A percentile compares a stretch with the other conserved stretches of the same genome.
These are phyloP conservation scores for Philereme transversata DNA, from an alignment of 2,888 invertebrate genomes.

Conservation along the genomic window DNA sequence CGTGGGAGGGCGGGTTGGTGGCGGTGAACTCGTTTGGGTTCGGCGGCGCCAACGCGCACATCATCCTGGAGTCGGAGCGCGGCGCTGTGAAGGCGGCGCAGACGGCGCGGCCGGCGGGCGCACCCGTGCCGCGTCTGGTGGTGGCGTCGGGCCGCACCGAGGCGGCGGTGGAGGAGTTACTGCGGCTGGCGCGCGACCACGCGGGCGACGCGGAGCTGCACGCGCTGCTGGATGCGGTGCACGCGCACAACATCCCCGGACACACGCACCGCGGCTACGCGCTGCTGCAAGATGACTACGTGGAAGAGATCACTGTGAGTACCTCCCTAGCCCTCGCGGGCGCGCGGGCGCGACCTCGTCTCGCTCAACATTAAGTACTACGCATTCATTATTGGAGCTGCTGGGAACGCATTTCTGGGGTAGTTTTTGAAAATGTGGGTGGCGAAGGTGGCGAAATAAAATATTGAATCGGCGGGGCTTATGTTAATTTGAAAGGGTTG, in stretches of 20 bases:
- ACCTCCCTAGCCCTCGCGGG: too few species aligned
- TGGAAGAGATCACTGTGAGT: constrained; percentile 51
- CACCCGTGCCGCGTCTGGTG: constrained; percentile 77
- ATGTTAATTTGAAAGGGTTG: too few species aligned
- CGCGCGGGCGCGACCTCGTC: too few species aligned
- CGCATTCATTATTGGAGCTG: too few species aligned
- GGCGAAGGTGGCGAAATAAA: too few species aligned
- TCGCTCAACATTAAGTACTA: too few species aligned
- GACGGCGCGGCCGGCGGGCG: constrained; percentile 60
- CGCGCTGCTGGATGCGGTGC: constrained; percentile 90
- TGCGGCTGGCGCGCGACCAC: constrained; percentile 85
- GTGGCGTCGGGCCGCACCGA: constrained; percentile 94
- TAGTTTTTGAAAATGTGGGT: too few species aligned
- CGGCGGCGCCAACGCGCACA: constrained; percentile 98
- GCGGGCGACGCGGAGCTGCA: constrained; percentile 89
- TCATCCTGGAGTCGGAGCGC: constrained; percentile 91
- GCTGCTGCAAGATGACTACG: constrained; percentile 76
- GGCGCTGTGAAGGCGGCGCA: constrained; percentile 77
- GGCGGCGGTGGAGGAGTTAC: constrained; percentile 87
- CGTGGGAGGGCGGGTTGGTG: constrained; percentile 95
- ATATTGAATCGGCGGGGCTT: too few species aligned
- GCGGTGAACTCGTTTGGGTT: constrained; percentile 99
- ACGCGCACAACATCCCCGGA: constrained; percentile 87
- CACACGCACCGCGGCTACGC: constrained; percentile 93
- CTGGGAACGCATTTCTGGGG: too few species aligned